Conservation (phyloP, 2,797 vertebrate genomes). For the Acrocephalus scirpaceus region DNA sequence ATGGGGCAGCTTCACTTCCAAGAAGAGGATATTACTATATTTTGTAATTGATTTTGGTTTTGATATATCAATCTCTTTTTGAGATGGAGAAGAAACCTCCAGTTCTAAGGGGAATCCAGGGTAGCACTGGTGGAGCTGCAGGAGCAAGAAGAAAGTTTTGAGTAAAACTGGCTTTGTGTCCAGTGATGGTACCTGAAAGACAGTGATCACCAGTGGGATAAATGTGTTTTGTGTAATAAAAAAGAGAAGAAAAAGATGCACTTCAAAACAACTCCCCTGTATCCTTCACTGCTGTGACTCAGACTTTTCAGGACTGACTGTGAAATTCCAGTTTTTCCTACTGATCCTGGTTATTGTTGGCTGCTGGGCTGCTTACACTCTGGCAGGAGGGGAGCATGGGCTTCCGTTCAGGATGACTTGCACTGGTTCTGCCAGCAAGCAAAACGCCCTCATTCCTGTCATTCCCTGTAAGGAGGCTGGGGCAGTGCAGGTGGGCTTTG, state of each 20-base stretch:
- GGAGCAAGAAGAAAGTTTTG: neutral
- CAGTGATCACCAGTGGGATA: neutral
- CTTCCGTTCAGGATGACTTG: neutral
- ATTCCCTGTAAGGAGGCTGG: neutral
- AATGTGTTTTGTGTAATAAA: neutral
- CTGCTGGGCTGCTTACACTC: neutral
- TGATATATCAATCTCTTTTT: conserved; percentile 72
- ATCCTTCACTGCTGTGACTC: neutral
- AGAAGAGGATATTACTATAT: conserved; percentile 70
- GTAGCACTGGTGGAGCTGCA: conserved; percentile 59
- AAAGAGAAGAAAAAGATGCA: neutral
- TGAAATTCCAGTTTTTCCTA: neutral
- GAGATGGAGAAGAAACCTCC: conserved; percentile 71
- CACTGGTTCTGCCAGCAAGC: neutral
- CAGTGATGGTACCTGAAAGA: conserved; percentile 51
- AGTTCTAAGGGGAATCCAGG: conserved; percentile 70
- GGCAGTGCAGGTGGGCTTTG: neutral
- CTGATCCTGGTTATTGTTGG: neutral
- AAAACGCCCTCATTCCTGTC: neutral
- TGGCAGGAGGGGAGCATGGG: neutral
- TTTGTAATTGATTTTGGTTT: conserved; percentile 64
- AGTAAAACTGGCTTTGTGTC: neutral
- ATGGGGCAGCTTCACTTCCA: conserved; percentile 66
- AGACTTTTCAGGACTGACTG: neutral
- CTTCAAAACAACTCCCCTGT: neutral